Conservation (phyloP, 2,797 vertebrate genomes). For the Xiphorhynchus erythropygius region DNA sequence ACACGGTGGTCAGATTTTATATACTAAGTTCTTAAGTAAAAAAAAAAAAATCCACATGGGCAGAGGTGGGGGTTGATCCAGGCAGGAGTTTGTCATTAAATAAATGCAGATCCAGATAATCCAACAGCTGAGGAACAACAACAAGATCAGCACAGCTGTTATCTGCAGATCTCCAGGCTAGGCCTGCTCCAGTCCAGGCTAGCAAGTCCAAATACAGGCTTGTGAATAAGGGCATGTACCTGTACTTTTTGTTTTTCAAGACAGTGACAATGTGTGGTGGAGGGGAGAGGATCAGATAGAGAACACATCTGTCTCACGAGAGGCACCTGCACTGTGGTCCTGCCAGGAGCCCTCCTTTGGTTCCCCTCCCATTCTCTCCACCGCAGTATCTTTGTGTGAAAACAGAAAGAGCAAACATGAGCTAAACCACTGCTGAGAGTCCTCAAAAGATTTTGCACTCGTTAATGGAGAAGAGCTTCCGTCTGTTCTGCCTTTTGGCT, state of each 20-base stretch:
- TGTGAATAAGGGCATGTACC: not conserved
- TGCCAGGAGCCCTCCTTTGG: not conserved
- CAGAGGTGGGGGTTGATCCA: not conserved
- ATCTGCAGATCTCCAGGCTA: not conserved
- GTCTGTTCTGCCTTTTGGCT: conserved; percentile 79
- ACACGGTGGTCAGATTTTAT: not conserved
- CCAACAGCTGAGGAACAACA: not conserved
- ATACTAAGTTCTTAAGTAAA: not conserved
- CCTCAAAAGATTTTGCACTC: conserved; percentile 85
- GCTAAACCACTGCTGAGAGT: not conserved
- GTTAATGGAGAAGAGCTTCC: conserved; percentile 85
- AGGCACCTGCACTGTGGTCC: not conserved
- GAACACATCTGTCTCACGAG: not conserved
- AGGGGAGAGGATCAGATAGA: not conserved
- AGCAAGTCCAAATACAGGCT: not conserved
- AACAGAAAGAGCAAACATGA: not conserved
- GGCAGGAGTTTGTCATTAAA: conserved; percentile 25
- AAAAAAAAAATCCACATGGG: not conserved
- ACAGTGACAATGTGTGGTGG: not conserved
- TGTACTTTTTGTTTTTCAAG: not conserved
- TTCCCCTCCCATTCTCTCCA: not conserved
- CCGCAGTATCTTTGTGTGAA: not conserved
- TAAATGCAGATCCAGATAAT: not conserved
- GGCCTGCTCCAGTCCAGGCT: not conserved
- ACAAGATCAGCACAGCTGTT: not conserved